Evolutionary conservation across 2,797 vertebrate species (phyloP).

Genomic region (Onychomys torridus): DNA sequence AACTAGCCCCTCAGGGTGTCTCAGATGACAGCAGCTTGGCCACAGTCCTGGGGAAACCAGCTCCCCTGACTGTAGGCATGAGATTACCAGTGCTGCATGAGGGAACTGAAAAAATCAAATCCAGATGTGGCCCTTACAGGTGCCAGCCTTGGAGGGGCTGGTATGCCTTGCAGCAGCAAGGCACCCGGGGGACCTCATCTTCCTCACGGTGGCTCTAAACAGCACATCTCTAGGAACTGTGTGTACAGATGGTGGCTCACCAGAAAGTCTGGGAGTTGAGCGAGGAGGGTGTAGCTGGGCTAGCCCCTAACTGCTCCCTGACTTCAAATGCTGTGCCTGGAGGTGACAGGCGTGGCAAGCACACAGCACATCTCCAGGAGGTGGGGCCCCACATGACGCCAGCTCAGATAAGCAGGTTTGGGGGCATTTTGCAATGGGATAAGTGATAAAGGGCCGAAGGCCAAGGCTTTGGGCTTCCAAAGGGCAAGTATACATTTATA

Average conservation of each 20-base stretch:
- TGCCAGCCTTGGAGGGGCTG: not conserved
- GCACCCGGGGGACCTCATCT: not conserved
- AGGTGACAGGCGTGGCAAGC: accelerated
- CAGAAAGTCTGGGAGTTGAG: not conserved
- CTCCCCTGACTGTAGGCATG: not conserved
- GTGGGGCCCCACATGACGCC: not conserved
- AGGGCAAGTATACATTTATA: not conserved
- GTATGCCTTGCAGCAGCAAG: not conserved
- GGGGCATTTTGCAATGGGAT: not conserved
- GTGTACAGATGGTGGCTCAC: not conserved
- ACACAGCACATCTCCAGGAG: not conserved
- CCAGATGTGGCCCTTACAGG: no score
- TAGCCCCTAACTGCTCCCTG: not conserved
- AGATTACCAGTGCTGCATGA: accelerated
- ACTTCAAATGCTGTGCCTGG: not conserved
- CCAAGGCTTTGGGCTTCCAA: not conserved
- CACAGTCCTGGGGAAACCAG: not conserved
- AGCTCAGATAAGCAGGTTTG: not conserved
- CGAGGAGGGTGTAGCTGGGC: not conserved
- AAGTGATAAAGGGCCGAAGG: not conserved
- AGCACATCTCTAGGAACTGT: not conserved
- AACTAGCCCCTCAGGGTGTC: not conserved
- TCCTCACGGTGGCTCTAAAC: not conserved
- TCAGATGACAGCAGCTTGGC: not conserved
- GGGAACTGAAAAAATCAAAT: not conserved